Evolutionary conservation across 2,797 vertebrate species (phyloP), one percentile per base, ranked within the genome.

Genomic region (Clarias platycephalus): DNA sequence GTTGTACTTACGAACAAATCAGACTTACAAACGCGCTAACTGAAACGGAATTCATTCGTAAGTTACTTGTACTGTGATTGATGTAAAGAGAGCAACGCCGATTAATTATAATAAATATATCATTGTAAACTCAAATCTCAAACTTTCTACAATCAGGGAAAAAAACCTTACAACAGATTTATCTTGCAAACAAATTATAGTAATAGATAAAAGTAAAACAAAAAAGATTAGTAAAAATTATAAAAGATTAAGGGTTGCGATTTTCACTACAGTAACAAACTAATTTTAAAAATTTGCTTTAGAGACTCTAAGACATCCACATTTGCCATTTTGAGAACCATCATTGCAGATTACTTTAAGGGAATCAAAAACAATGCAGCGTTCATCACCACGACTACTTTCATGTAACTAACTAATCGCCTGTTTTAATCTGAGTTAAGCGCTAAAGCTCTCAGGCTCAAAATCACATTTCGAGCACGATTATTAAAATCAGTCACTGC

Each of bases 401-500:
- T 22, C 2, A 3, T 80, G 5, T 6, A 55, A 55, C 6, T 80
- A 55, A 55, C 16, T 15, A 80, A 49, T 3, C 44, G 1, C 2
- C 18, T 0, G 28, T 18, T 18, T 26, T 40, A 60, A 22, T 77
- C 55, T 24, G 8, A 31, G 28, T 57, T 34, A 28, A 58, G 74
- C 18, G 31, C 18, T 77, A 60, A 44, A 28, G 63, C 60, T 18
- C 60, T 79, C 31, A 6, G 1, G 2, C 26, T n/a, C 34, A 20
- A 37, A 37, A 44, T 44, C 63, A 34, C 28, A 57, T 53, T 64
- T 64, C 37, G 28, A 44, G 37, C 60, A 80, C 26, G 34, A 63
- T 24, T 24, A 63, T 76, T 16, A 83, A 68, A 53, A 34, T 28
- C 37, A 64, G 77, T 80, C 60, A 12, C 62, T 67, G 55, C 26